Percentiles rank a stretch among this genome's conserved stretches.
phyloP scores from a whole-genome alignment of 2,797 vertebrate genomes.

The Molossus alvarezi region DNA sequence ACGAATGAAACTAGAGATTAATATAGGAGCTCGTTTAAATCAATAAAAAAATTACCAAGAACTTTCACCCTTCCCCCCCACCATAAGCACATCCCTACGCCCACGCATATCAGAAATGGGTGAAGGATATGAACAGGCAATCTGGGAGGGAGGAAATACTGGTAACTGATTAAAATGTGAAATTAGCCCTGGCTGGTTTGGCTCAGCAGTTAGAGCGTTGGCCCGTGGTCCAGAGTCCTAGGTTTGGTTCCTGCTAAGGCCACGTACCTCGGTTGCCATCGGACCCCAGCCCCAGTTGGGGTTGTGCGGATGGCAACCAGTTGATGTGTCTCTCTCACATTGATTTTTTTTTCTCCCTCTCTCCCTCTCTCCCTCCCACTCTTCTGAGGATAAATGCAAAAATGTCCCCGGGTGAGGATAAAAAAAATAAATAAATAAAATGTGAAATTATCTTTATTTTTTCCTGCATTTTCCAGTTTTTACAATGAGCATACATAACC shows the following conservation, averaged over 20 bases:
- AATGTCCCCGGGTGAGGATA: too few species aligned
- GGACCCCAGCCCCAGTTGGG: too few species aligned
- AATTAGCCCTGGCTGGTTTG: background rate
- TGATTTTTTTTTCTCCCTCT: too few species aligned
- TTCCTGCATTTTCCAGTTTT: background rate
- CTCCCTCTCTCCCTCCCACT: too few species aligned
- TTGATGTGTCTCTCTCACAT: too few species aligned
- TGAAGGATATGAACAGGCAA: background rate
- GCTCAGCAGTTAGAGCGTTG: too few species aligned
- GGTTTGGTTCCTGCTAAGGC: too few species aligned
- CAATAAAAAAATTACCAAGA: background rate
- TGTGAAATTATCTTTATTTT: background rate
- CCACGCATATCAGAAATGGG: background rate
- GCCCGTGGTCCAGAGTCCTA: too few species aligned
- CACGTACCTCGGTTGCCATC: too few species aligned
- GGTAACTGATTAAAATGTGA: background rate
- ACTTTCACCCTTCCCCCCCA: background rate
- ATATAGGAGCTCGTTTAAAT: constrained; percentile 10
- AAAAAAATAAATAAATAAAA: background rate
- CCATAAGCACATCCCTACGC: background rate
- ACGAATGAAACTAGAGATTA: background rate
- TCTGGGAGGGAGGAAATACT: background rate
- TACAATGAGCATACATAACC: background rate
- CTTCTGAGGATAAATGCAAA: too few species aligned
- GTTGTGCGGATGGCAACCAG: too few species aligned